Percentiles rank a stretch among this genome's conserved stretches.
phyloP scores from a whole-genome alignment of 2,113 vertebrate species.

The Syngnathus scovelli region DNA sequence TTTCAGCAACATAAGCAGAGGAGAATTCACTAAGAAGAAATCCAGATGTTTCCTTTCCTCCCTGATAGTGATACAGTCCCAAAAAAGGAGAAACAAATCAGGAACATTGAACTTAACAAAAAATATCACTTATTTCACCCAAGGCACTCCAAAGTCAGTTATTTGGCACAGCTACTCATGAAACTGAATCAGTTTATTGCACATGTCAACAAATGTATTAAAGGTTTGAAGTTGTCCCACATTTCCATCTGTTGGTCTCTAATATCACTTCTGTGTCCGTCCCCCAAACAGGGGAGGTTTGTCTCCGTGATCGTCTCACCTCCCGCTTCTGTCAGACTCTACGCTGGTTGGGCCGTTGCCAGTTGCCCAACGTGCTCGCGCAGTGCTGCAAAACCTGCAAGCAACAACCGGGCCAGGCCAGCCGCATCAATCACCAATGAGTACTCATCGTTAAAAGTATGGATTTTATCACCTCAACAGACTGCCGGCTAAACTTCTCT shows the following conservation, averaged over 20 bases:
- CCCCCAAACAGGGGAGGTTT: slow-evolving; percentile 61
- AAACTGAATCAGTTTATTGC: background rate
- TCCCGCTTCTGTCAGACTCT: slow-evolving; percentile 84
- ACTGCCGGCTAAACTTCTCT: background rate
- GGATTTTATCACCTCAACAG: background rate
- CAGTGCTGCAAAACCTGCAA: slow-evolving; percentile 87
- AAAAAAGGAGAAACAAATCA: background rate
- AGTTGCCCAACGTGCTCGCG: slow-evolving; percentile 61
- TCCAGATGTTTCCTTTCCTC: background rate
- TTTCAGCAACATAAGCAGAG: background rate
- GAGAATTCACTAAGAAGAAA: background rate
- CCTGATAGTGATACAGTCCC: background rate
- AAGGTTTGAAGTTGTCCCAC: background rate
- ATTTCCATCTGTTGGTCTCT: background rate
- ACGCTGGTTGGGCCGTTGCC: slow-evolving; percentile 78
- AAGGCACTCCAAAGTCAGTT: background rate
- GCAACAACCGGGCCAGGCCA: slow-evolving; percentile 33
- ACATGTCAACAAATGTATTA: background rate
- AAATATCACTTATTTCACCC: background rate
- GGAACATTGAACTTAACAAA: too few relatives aligned
- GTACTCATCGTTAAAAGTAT: background rate
- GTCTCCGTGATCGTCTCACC: slow-evolving; percentile 75
- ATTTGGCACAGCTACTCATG: background rate
- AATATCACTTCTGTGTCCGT: background rate
- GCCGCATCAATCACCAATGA: slow-evolving; percentile 64